Base-by-base conservation (phyloP, 2,797 vertebrate species). In the Pyrocephalus nanus region DNA sequence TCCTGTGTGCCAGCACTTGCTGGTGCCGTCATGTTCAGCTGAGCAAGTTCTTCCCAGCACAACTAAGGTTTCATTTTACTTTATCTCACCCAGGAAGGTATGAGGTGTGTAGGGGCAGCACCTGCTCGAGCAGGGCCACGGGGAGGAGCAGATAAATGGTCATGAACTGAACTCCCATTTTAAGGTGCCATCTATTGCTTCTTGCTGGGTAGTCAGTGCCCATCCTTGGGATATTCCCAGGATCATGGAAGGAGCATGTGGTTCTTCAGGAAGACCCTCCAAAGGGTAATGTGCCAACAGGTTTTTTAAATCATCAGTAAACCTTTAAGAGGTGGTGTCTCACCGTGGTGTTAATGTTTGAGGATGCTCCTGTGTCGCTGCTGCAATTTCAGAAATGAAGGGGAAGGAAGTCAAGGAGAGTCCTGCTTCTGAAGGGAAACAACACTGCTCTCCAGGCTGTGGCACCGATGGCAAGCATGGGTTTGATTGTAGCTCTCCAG, bases 301-400 rank as follows among this genome's bases (percentile, higher is more conserved):
- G 4, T 67, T 64, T 80, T 51, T 54, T 66, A 16, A 50, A 43
- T 0, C 0, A 50, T 71, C 16, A 47, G 36, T 45, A 36, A 27
- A 10, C 48, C 9, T 15, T 27, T 53, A 42, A n/a, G 38, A 61
- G 26, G 6, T 54, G 50, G 38, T 26, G 23, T 69, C 45, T 92
- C 19, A 45, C 45, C 22, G 5, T 8, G 25, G 17, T 29, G 3
- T 85, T 67, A 57, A 26, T 29, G 9, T 38, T n/a, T 0, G 1
- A 29, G n/a, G 54, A 15, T 1, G 2, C 6, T 21, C 36, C n/a
- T 0, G 0, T 32, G 40, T 78, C 0, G 0, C 48, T 66, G 45
- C 38, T 69, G 58, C 18, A 76, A 23, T 61, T 57, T 34, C 67
- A 54, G 75, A 65, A 91, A 36, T 42, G 42, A 40, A 61, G 47